Conservation (phyloP, 2,113 vertebrate species). For the Tapirus terrestris region DNA sequence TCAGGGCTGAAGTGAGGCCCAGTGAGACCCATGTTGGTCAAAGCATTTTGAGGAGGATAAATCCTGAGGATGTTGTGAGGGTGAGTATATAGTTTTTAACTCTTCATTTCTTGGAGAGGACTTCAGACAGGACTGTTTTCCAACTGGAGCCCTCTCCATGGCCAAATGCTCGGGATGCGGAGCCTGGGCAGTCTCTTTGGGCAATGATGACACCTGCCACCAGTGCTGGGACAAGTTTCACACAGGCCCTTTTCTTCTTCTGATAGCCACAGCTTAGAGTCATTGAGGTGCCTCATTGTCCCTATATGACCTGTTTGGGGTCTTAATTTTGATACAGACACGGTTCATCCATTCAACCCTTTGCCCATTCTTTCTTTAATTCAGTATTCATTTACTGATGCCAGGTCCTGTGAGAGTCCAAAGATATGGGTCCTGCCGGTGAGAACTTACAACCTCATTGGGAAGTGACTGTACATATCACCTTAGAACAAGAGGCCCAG, state of each 20-base stretch:
- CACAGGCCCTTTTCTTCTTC: rapidly evolving
- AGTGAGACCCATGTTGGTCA: background rate
- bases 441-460: rapidly evolving
- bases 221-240: rapidly evolving
- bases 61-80: background rate
- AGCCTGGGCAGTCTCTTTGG: background rate
- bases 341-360: background rate
- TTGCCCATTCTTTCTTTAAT: background rate
- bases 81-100: background rate
- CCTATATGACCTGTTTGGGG: no score
- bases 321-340: background rate
- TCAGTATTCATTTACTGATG: background rate
- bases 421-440: background rate
- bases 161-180: no score
- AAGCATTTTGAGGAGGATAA: background rate
- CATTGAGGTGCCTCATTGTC: background rate
- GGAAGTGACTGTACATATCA: background rate
- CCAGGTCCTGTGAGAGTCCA: background rate
- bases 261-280: background rate
- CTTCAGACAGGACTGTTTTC: background rate
- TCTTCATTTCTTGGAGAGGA: background rate
- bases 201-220: rapidly evolving
- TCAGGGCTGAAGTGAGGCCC: background rate
- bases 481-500: background rate
- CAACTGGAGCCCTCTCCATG: rapidly evolving